A percentile compares a stretch with the other conserved stretches of the same genome.
These are phyloP conservation scores for Zygogramma bicolorata DNA, from an alignment of 2,888 invertebrate genomes.

Conservation along the genomic window DNA sequence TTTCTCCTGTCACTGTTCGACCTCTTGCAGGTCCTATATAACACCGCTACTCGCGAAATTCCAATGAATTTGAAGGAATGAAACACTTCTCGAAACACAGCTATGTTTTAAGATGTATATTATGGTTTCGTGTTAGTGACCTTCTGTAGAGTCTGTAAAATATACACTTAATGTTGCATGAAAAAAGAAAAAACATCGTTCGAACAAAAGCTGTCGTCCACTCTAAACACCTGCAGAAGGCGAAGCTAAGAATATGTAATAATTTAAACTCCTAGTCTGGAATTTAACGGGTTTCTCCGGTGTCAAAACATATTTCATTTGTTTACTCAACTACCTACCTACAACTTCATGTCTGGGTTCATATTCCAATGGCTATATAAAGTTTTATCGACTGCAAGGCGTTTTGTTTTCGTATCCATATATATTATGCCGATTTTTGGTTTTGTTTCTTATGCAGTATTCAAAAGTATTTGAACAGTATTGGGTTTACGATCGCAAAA, in stretches of 20 bases:
- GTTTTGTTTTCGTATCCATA: not conserved
- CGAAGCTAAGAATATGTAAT: conserved; percentile 28
- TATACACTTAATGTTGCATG: conserved; percentile 35
- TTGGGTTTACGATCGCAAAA: no score
- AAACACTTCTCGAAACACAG: not conserved
- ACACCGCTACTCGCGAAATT: not conserved
- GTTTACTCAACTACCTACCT: conserved; percentile 4
- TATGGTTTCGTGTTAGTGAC: conserved; percentile 27
- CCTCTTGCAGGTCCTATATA: not conserved
- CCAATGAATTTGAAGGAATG: not conserved
- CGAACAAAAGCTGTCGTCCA: conserved; percentile 30
- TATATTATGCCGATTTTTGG: not conserved
- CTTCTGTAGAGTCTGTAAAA: conserved; percentile 25
- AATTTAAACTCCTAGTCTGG: not conserved
- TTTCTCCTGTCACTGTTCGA: not conserved
- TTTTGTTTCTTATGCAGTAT: no score
- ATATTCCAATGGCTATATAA: not conserved
- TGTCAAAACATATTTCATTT: not conserved
- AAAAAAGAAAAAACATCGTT: conserved; percentile 34
- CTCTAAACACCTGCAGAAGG: conserved; percentile 28
- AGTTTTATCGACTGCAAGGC: not conserved
- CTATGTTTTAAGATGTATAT: conserved; percentile 3
- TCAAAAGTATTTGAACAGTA: no score
- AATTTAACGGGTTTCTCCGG: conserved; percentile 1
- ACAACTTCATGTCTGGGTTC: conserved; percentile 2